Evolutionary conservation across 1,140 invertebrate species (phyloP).

Genomic region (Hydropsyche tenuis): DNA sequence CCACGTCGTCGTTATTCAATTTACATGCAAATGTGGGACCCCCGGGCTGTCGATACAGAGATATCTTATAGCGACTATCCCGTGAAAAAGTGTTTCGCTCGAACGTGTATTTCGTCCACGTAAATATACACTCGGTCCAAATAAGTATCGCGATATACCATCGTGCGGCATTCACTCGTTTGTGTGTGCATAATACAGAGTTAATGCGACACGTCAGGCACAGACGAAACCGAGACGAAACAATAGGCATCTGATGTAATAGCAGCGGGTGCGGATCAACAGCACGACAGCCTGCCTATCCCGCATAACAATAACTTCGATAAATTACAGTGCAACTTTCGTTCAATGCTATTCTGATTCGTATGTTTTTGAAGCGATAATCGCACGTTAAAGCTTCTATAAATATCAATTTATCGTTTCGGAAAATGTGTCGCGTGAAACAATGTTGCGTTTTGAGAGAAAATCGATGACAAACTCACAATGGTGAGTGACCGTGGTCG

Average conservation of each 20-base stretch:
- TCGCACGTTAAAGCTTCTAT: too few species aligned
- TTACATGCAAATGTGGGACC: conserved; percentile 61
- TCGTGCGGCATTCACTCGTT: too few species aligned
- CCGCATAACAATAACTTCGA: conserved; percentile 35
- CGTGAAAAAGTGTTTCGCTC: conserved; percentile 19
- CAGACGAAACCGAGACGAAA: conserved; percentile 46
- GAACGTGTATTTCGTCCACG: neutral
- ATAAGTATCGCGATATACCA: too few species aligned
- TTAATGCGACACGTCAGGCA: conserved; percentile 43
- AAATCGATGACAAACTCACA: neutral
- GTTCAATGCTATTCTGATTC: neutral
- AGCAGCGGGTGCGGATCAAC: conserved; percentile 27
- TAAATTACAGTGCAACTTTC: conserved; percentile 29
- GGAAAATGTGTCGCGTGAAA: neutral
- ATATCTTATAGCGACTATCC: conserved; percentile 27
- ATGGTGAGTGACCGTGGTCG: neutral
- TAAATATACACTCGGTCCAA: neutral
- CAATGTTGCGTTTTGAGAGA: neutral
- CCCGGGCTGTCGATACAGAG: conserved; percentile 46
- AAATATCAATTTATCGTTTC: too few species aligned
- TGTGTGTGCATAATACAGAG: conserved; percentile 34
- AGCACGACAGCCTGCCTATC: conserved; percentile 10
- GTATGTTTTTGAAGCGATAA: too few species aligned
- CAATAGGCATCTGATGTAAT: conserved; percentile 41
- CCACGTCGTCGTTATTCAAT: conserved; percentile 62